Conservation (phyloP, 2,113 vertebrate species). For the Labeo catla region DNA sequence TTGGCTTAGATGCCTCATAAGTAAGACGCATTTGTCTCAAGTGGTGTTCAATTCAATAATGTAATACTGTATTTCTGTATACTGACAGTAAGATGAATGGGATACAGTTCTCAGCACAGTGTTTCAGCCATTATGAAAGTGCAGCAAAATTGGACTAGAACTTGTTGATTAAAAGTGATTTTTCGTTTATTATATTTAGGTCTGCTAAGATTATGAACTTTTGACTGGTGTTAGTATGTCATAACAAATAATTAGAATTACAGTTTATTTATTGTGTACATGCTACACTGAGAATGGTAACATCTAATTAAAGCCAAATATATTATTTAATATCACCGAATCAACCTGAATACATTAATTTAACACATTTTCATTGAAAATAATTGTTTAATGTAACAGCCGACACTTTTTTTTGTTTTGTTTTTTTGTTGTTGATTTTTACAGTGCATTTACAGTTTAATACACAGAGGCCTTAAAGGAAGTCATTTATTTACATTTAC, state of each 20-base stretch:
- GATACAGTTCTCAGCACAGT: background rate
- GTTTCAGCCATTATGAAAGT: background rate
- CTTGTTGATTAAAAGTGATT: background rate
- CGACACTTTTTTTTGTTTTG: no score
- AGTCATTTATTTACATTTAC: background rate
- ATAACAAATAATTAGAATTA: background rate
- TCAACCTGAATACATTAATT: background rate
- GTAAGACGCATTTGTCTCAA: conserved; percentile 28
- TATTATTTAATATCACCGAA: background rate
- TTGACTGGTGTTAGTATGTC: background rate
- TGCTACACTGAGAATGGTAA: background rate
- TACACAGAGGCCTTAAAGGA: background rate
- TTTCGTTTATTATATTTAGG: background rate
- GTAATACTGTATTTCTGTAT: background rate
- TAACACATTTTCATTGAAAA: background rate
- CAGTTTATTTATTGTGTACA: background rate
- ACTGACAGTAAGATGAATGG: conserved; percentile 35
- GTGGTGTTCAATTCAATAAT: conserved; percentile 24
- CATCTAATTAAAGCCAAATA: background rate
- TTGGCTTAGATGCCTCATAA: conserved; percentile 11
- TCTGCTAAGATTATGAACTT: background rate
- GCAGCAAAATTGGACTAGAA: background rate
- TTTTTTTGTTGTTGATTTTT: no score
- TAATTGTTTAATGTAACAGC: background rate
- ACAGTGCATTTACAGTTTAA: no score